Evolutionary conservation across 2,113 vertebrate genomes (phyloP).

Genomic region (Phoenicopterus ruber): DNA sequence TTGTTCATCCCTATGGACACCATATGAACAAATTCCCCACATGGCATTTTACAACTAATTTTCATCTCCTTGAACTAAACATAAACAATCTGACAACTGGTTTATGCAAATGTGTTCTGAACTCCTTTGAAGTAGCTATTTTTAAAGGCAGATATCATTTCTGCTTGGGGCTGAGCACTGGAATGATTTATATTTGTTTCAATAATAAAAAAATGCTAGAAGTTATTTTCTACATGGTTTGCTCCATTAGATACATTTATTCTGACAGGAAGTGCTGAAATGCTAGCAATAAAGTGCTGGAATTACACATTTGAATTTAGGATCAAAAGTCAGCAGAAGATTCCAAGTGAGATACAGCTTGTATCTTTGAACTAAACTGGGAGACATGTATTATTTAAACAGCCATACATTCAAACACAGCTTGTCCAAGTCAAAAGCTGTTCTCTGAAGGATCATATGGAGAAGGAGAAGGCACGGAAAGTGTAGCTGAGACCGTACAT

Average conservation of each 20-base stretch:
- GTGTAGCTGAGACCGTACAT: background rate
- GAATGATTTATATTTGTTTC: constrained; percentile 52
- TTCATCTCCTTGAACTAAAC: constrained; percentile 62
- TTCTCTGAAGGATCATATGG: background rate
- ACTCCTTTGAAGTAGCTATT: constrained; percentile 73
- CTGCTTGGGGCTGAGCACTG: constrained; percentile 45
- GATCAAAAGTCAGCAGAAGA: constrained; percentile 15
- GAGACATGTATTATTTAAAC: constrained; percentile 19
- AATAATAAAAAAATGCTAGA: constrained; percentile 42
- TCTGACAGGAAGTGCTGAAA: constrained; percentile 54
- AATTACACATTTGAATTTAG: background rate
- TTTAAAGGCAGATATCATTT: constrained; percentile 72
- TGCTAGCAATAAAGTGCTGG: constrained; percentile 1
- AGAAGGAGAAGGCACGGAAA: background rate
- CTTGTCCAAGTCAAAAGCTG: background rate
- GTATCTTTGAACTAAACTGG: background rate
- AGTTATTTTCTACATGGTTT: constrained; percentile 69
- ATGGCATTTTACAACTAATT: constrained; percentile 67
- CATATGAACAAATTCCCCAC: constrained; percentile 50
- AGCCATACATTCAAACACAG: background rate
- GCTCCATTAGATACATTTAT: constrained; percentile 53
- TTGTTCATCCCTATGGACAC: constrained; percentile 34
- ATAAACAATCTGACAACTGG: constrained; percentile 63
- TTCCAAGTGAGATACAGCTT: background rate
- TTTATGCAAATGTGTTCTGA: constrained; percentile 70